phyloP scores from a whole-genome alignment of 2,113 vertebrate genomes.

The cattle (Bos taurus) region DNA sequence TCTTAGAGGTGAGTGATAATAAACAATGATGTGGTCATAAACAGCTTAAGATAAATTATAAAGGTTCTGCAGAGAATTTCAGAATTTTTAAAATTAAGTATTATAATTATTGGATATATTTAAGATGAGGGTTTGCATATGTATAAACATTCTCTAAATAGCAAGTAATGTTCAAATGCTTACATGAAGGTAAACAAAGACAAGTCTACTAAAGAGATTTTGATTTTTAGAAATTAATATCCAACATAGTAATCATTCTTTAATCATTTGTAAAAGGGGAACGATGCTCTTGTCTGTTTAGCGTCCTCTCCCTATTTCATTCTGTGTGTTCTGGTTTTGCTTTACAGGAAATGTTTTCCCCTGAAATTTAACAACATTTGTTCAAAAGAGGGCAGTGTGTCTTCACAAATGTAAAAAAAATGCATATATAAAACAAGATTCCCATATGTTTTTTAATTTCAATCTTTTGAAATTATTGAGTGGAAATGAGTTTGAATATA shows the following conservation, averaged over 20 bases:
- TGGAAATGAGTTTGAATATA: not conserved
- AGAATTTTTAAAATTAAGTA: not conserved
- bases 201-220: not conserved
- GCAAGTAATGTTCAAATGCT: not conserved
- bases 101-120: not conserved
- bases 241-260: not conserved
- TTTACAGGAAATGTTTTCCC: not conserved
- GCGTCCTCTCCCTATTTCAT: not conserved
- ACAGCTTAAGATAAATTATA: not conserved
- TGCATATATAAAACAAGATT: not conserved
- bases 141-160: not conserved
- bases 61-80: not conserved
- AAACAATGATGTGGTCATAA: not conserved
- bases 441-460: not conserved
- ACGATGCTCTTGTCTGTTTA: not conserved
- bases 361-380: not conserved
- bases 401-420: not conserved
- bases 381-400: slow-evolving; percentile 45
- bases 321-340: not conserved
- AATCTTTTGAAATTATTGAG: not conserved
- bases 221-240: not conserved
- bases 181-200: not conserved
- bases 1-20: not conserved
- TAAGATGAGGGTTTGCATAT: not conserved
- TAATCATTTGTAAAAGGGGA: not conserved